Conservation (phyloP, 2,113 vertebrate genomes). For the Nesoenas mayeri region DNA sequence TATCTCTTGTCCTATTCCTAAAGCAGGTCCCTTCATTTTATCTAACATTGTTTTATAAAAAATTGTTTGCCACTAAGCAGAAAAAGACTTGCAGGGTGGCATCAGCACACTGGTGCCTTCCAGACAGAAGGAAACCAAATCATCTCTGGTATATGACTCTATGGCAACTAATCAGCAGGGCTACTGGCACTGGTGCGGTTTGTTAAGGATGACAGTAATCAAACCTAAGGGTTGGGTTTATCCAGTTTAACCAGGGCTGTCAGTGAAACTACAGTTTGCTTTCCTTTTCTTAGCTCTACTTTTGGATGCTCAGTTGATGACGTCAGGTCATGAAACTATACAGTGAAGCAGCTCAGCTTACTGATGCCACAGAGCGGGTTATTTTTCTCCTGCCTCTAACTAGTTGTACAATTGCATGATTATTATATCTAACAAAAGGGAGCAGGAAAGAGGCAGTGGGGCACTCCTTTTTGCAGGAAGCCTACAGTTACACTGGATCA, state of each 20-base stretch:
- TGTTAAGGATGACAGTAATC: neutral
- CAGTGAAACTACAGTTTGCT: neutral
- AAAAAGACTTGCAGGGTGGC: neutral
- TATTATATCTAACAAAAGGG: neutral
- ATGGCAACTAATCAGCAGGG: neutral
- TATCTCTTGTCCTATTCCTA: neutral
- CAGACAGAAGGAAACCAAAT: neutral
- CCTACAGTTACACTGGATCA: neutral
- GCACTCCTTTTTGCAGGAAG: neutral
- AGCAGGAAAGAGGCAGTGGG: neutral
- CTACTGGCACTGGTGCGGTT: neutral
- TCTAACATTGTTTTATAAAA: neutral
- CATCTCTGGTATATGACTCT: neutral
- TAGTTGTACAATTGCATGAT: neutral
- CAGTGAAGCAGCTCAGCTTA: neutral
- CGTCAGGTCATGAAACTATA: neutral
- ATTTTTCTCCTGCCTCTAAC: neutral
- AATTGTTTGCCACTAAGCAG: neutral
- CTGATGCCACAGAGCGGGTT: neutral
- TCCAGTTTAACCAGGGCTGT: neutral
- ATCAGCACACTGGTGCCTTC: neutral
- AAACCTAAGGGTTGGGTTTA: neutral
- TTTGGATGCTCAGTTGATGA: neutral
- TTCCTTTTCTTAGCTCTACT: neutral
- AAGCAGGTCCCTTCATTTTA: neutral